Percentiles rank a stretch among this genome's conserved stretches.
These are phyloP conservation scores for Clarias platycephalus DNA, from an alignment of 2,797 vertebrate species.

Conservation along the genomic window DNA sequence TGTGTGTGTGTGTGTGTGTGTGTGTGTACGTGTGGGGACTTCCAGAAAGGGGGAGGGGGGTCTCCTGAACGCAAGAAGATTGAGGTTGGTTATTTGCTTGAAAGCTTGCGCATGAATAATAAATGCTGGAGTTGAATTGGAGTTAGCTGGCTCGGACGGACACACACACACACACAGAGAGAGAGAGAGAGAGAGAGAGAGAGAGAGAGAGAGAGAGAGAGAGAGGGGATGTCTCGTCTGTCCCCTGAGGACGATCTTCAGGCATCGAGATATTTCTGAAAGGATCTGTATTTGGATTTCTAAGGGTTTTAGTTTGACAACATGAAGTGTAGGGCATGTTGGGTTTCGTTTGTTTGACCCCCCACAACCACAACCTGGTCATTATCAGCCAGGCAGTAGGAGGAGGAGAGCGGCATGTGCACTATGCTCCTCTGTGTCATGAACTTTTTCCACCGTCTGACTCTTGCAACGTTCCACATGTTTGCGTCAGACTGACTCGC, in stretches of 20 bases:
- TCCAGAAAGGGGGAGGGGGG: constrained; percentile 50
- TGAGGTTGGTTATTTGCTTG: constrained; percentile 57
- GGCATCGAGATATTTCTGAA: background rate
- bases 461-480: constrained; percentile 18
- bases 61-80: constrained; percentile 45
- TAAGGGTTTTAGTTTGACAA: background rate
- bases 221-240: no score
- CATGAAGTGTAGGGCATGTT: background rate
- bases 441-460: constrained; percentile 47
- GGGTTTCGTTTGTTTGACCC: background rate
- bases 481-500: constrained; percentile 24
- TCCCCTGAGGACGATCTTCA: background rate
- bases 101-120: constrained; percentile 71
- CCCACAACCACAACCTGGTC: background rate
- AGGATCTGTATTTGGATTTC: background rate
- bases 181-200: no score
- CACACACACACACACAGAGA: no score
- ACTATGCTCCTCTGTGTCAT: constrained; percentile 33
- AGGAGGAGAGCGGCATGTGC: constrained; percentile 40
- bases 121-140: constrained; percentile 51
- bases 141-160: background rate
- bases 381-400: constrained; percentile 13
- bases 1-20: constrained; percentile 6
- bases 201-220: no score
- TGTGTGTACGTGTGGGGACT: constrained; percentile 14